Evolutionary conservation across 2,888 invertebrate genomes (phyloP).

Genomic region (Tinea semifulvella): DNA sequence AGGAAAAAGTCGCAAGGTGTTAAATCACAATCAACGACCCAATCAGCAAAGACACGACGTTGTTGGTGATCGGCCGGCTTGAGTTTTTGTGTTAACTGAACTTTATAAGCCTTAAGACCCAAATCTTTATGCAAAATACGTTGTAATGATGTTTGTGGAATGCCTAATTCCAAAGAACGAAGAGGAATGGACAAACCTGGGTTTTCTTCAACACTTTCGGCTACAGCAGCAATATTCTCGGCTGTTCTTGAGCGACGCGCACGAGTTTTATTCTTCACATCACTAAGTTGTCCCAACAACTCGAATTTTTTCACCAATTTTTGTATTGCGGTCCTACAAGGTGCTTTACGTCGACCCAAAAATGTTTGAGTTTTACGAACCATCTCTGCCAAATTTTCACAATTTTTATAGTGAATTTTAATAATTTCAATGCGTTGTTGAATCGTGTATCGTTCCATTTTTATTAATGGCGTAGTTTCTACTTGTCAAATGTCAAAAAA

Average conservation of each 20-base stretch:
- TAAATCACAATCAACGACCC: conserved; percentile 20
- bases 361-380: background rate
- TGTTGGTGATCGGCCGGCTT: conserved; percentile 19
- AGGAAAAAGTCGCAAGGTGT: too few species aligned
- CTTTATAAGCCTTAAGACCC: conserved; percentile 19
- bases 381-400: background rate
- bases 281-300: too few species aligned
- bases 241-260: conserved; percentile 15
- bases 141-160: conserved; percentile 20
- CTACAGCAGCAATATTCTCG: conserved; percentile 16
- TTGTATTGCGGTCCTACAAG: too few species aligned
- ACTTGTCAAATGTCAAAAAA: too few species aligned
- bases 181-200: conserved; percentile 19
- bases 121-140: conserved; percentile 19
- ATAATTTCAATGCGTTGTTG: background rate
- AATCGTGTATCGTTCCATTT: too few species aligned
- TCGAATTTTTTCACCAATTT: too few species aligned
- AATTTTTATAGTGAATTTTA: conserved; percentile 5
- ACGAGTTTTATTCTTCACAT: conserved; percentile 15
- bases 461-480: too few species aligned
- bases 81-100: conserved; percentile 21
- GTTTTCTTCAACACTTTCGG: conserved; percentile 17
- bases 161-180: conserved; percentile 17
- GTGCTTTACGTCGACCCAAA: background rate
- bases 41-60: conserved; percentile 20